These are phyloP conservation scores for Catocala fraxini DNA, from an alignment of 2,888 invertebrate genomes.

Conservation along the genomic window DNA sequence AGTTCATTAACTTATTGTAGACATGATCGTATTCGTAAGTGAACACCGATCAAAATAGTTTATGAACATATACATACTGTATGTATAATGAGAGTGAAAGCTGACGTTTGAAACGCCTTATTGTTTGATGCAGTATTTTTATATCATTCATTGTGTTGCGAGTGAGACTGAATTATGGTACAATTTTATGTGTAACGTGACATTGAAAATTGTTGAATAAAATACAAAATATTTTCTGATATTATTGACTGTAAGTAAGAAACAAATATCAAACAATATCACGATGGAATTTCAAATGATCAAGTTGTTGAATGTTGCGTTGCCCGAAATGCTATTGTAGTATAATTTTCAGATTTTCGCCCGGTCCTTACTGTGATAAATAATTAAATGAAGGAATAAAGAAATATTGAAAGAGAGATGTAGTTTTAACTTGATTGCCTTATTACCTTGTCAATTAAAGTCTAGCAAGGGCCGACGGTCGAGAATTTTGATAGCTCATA, in stretches of 20 bases:
- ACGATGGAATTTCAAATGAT: constrained; percentile 66
- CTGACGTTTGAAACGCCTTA: constrained; percentile 65
- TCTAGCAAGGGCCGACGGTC: constrained; percentile 75
- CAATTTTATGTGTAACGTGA: constrained; percentile 78
- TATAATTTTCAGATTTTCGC: constrained; percentile 85
- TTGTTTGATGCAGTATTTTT: constrained; percentile 84
- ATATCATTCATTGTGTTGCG: constrained; percentile 82
- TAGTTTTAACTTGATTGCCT: constrained; percentile 70
- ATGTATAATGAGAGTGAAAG: constrained; percentile 65
- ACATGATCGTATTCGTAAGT: constrained; percentile 78
- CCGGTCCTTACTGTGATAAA: constrained; percentile 85
- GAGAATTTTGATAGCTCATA: constrained; percentile 85
- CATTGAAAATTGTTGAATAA: constrained; percentile 58
- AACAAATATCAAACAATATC: constrained; percentile 61
- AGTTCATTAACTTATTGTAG: constrained; percentile 85
- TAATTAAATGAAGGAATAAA: constrained; percentile 69
- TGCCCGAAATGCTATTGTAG: constrained; percentile 82
- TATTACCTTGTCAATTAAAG: constrained; percentile 74
- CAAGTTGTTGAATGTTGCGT: constrained; percentile 78
- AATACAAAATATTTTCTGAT: constrained; percentile 74
- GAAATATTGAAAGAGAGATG: constrained; percentile 63
- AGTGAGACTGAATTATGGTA: constrained; percentile 86
- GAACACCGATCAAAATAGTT: constrained; percentile 83
- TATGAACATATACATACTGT: constrained; percentile 60
- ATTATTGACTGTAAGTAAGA: constrained; percentile 64